Evolutionary conservation across 2,797 vertebrate genomes (phyloP).

Genomic region (Squalus acanthias): DNA sequence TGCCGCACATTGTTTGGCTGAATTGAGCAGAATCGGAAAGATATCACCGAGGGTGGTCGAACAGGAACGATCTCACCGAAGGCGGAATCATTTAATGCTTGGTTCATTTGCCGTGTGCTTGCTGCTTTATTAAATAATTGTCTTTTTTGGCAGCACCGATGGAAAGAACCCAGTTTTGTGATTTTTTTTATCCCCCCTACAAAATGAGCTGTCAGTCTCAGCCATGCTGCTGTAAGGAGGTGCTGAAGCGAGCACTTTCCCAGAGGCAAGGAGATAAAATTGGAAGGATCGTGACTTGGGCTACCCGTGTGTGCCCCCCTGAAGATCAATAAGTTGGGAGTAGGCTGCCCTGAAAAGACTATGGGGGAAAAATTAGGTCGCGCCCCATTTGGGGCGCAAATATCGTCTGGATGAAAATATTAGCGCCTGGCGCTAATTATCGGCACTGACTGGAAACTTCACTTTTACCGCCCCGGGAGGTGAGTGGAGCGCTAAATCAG

Average conservation of each 20-base stretch:
- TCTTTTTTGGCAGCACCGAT: background rate
- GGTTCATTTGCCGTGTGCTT: background rate
- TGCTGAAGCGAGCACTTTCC: background rate
- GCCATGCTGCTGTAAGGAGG: background rate
- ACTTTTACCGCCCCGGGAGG: too few species aligned
- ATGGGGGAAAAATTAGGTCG: too few species aligned
- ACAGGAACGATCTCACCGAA: background rate
- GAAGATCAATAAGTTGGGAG: background rate
- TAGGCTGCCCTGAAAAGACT: background rate
- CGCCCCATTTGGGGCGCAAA: too few species aligned
- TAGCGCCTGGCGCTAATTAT: too few species aligned
- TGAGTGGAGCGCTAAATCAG: too few species aligned
- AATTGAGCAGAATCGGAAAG: background rate
- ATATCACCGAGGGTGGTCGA: background rate
- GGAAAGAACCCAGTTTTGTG: background rate
- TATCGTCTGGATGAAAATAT: too few species aligned
- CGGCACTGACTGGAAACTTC: too few species aligned
- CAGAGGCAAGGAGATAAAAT: background rate
- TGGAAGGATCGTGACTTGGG: background rate
- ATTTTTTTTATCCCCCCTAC: background rate
- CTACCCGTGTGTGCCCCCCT: background rate
- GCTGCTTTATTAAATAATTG: background rate
- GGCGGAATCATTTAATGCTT: background rate
- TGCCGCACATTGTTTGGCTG: background rate
- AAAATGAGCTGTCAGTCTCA: background rate